Evolutionary conservation across 1,140 invertebrate species (phyloP), one percentile per base, ranked within the genome.

Genomic region (Asbolus verrucosus): DNA sequence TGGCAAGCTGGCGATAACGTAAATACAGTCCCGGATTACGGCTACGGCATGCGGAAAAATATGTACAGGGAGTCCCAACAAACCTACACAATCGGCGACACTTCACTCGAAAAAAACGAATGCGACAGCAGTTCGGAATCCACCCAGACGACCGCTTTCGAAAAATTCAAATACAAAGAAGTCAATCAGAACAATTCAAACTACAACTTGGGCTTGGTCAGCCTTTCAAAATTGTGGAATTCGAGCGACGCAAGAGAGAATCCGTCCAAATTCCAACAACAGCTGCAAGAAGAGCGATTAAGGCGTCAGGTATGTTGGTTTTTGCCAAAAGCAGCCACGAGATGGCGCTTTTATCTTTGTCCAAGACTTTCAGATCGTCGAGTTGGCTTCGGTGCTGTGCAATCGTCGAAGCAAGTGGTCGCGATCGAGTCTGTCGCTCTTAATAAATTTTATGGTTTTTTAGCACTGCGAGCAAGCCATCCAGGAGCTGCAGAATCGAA

Each of bases 401-500:
- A 15, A 6, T 21, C 8, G 18, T 50, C n/a, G 1, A 24, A 46
- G 14, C 39, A 65, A 31, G 19, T 21, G 9, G n/a, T n/a, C n/a
- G 6, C 14, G 31, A 39, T 67, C 19, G 21, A 27, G 54, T 5
- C 30, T 19, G 11, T 5, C 27, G 15, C 39, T 16, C 41, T 18
- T 33, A 31, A 21, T 21, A 30, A 11, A 6, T 62, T 30, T 70
- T 39, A 5, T 5, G 2, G 21, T 38, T 41, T 74, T 76, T 66
- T 72, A 93, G 88, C 92, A 93, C 77, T 91, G 91, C 78, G 92
- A 94, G 80, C 83, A 88, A 69, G 82, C 90, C 67, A 92, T 94
- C 31, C 88, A 92, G 76, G 84, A 89, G 31, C 78, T 93, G 0
- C 91, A 94, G 78, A 86, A 86, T 65, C 87, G 88, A 68, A 79